A percentile compares a stretch with the other conserved stretches of the same genome.
Conservation (phyloP, 2,113 vertebrate genomes). For the Microtus pennsylvanicus region DNA sequence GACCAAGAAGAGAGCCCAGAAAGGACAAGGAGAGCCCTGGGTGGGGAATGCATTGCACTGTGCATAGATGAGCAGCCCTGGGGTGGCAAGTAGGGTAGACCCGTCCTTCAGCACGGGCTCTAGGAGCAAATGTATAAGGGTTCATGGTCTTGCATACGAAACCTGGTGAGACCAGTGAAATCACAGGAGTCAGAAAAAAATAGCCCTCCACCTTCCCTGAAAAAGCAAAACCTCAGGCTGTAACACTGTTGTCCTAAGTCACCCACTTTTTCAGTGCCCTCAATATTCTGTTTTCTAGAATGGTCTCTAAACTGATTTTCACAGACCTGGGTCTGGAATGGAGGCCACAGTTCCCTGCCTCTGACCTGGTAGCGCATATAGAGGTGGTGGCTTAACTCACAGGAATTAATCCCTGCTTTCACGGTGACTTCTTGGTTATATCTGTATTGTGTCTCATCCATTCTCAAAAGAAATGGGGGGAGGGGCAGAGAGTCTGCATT, state of each 20-base stretch:
- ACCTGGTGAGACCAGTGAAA: not conserved
- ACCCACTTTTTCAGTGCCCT: not conserved
- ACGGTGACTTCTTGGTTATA: not conserved
- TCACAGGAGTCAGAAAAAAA: not conserved
- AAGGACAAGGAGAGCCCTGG: not conserved
- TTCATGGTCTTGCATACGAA: not conserved
- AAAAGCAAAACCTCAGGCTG: not conserved
- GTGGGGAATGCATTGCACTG: not conserved
- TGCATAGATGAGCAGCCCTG: fast-evolving
- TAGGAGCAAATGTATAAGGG: not conserved
- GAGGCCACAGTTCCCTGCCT: not conserved
- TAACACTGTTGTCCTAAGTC: not conserved
- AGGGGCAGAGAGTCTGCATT: not conserved
- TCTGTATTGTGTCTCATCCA: not conserved
- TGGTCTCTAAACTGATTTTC: not conserved
- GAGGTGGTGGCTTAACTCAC: not conserved
- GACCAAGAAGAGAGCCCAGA: not conserved
- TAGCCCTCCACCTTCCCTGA: not conserved
- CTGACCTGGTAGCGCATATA: not conserved
- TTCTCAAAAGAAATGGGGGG: constrained; percentile 1
- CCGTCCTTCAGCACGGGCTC: not conserved
- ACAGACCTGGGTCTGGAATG: not conserved
- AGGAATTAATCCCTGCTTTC: not conserved
- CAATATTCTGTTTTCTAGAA: not conserved
- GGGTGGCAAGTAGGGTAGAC: too few species aligned